Percentiles rank a stretch among this genome's conserved stretches.
phyloP scores from a whole-genome alignment of 2,113 vertebrate species.

The Oryzias javanicus region DNA sequence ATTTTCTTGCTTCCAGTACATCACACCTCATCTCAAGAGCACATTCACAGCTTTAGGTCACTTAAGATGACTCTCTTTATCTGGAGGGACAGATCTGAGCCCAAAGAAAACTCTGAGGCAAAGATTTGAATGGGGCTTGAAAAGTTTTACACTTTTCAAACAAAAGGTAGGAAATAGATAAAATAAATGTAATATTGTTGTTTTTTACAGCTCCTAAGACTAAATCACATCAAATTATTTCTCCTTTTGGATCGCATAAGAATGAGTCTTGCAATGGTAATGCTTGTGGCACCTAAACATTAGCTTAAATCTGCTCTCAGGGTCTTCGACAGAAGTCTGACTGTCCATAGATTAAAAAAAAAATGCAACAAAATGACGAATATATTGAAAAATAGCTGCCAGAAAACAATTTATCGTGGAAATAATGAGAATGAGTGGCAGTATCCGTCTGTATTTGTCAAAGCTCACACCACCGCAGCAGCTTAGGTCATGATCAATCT shows the following conservation, averaged over 20 bases:
- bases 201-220: too few relatives aligned
- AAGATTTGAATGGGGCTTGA: too few relatives aligned
- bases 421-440: conserved; percentile 44
- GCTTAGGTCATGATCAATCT: conserved; percentile 65
- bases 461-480: conserved; percentile 48
- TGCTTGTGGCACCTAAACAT: background rate
- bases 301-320: conserved; percentile 1
- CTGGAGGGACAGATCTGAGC: background rate
- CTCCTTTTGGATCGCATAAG: background rate
- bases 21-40: background rate
- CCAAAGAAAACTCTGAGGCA: background rate
- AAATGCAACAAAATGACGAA: conserved; percentile 37
- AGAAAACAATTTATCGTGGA: conserved; percentile 57
- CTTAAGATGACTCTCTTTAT: conserved; percentile 1
- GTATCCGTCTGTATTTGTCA: conserved; percentile 63
- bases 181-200: too few relatives aligned
- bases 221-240: too few relatives aligned
- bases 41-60: background rate
- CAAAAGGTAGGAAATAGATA: too few relatives aligned
- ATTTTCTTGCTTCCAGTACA: background rate
- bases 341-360: conserved; percentile 27
- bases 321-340: conserved; percentile 5
- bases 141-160: too few relatives aligned
- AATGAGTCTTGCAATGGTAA: background rate
- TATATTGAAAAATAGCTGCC: conserved; percentile 39